phyloP scores from a whole-genome alignment of 1,140 invertebrate species.

The Forficula auricularia region DNA sequence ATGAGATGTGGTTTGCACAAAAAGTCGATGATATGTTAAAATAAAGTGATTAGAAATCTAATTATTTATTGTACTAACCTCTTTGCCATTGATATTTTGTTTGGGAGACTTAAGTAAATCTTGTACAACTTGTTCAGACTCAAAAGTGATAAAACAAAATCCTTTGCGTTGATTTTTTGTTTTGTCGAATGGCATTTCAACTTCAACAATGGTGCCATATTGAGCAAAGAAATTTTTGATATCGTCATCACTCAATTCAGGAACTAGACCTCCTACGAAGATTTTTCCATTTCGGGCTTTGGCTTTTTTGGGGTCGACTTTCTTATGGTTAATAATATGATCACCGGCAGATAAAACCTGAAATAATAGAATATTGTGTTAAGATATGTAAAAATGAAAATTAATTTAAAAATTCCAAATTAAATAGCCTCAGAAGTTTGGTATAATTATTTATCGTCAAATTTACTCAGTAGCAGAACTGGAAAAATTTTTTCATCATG shows the following conservation, averaged over 20 bases:
- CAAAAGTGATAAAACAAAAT: conserved; percentile 90
- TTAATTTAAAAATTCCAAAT: conserved; percentile 1
- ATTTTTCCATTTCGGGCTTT: conserved; percentile 86
- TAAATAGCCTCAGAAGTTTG: too few species aligned
- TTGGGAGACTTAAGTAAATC: conserved; percentile 77
- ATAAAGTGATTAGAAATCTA: too few species aligned
- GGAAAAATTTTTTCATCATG: conserved; percentile 8
- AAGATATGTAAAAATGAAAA: conserved; percentile 5
- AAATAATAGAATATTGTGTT: conserved; percentile 14
- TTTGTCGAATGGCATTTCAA: conserved; percentile 93
- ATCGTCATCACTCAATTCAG: conserved; percentile 78
- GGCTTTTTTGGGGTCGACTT: conserved; percentile 87
- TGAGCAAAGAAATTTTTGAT: conserved; percentile 79
- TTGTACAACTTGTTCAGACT: conserved; percentile 80
- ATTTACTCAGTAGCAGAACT: conserved; percentile 12
- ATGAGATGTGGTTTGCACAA: too few species aligned
- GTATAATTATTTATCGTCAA: neutral
- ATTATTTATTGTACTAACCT: too few species aligned
- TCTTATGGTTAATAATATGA: conserved; percentile 82
- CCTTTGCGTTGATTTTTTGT: conserved; percentile 88
- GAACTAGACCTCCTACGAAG: conserved; percentile 81
- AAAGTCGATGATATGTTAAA: too few species aligned
- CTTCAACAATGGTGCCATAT: conserved; percentile 78
- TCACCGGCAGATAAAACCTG: conserved; percentile 59
- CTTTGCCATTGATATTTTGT: conserved; percentile 81